Conservation (phyloP, 2,113 vertebrate species). For the Lichenostomus cassidix region DNA sequence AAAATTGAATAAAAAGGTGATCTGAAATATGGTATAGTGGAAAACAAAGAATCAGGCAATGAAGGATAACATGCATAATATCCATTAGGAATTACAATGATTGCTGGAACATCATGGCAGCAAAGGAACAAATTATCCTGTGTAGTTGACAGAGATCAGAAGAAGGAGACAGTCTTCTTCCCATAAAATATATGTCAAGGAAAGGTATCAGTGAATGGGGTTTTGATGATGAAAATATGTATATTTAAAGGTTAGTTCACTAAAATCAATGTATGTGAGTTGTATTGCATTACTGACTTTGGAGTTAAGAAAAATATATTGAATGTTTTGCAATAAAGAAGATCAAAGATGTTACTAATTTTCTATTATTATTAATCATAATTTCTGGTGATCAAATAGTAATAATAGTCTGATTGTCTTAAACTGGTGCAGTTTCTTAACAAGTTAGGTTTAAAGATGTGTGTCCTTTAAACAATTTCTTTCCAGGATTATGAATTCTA, state of each 20-base stretch:
- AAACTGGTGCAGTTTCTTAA: not conserved
- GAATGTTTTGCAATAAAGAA: not conserved
- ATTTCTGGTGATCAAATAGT: not conserved
- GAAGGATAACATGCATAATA: not conserved
- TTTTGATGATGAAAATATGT: not conserved
- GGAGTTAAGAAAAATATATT: not conserved
- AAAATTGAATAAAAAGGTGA: not conserved
- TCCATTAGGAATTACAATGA: not conserved
- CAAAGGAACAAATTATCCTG: not conserved
- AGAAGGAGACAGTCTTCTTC: not conserved
- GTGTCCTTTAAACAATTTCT: not conserved
- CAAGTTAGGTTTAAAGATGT: not conserved
- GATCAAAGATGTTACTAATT: not conserved
- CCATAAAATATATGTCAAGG: not conserved
- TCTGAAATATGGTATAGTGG: not conserved
- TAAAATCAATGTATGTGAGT: not conserved
- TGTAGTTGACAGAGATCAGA: not conserved
- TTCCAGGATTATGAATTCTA: not conserved
- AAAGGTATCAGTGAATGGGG: not conserved
- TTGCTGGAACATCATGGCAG: not conserved
- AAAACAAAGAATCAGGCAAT: not conserved
- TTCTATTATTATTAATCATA: not conserved
- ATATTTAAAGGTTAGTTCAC: not conserved
- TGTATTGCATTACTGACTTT: not conserved
- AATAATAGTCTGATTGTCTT: not conserved